Percentiles rank a stretch among this genome's conserved stretches.
Conservation (phyloP, 1,140 invertebrate species). For the Drusus annulatus region DNA sequence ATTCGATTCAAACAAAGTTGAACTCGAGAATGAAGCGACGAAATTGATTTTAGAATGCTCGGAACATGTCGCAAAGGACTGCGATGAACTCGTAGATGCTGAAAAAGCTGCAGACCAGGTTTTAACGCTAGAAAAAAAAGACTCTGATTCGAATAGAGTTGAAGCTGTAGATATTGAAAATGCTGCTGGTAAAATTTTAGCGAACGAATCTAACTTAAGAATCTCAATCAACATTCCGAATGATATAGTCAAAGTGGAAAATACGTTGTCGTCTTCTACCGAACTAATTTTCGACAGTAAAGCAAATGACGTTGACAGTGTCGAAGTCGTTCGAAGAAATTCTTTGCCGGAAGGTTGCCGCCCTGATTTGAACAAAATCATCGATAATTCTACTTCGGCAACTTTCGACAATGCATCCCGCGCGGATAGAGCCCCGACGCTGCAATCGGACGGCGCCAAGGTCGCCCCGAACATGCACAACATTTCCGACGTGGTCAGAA, state of each 20-base stretch:
- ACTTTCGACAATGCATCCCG: constrained; percentile 5
- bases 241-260: background rate
- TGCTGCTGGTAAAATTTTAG: too few species aligned
- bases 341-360: constrained; percentile 23
- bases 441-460: constrained; percentile 45
- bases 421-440: background rate
- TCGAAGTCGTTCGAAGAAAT: constrained; percentile 19
- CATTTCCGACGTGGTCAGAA: constrained; percentile 52
- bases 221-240: too few species aligned
- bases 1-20: background rate
- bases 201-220: too few species aligned
- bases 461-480: constrained; percentile 47
- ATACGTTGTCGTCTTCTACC: background rate
- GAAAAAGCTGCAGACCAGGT: too few species aligned
- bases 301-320: background rate
- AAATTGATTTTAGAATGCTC: background rate
- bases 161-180: too few species aligned
- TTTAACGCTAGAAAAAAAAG: too few species aligned
- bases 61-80: too few species aligned
- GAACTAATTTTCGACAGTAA: constrained; percentile 7
- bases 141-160: too few species aligned
- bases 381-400: background rate
- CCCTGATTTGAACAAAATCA: background rate
- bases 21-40: background rate
- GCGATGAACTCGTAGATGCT: too few species aligned